phyloP scores from a whole-genome alignment of 2,113 vertebrate species.

The Benitochromis conjunctus region DNA sequence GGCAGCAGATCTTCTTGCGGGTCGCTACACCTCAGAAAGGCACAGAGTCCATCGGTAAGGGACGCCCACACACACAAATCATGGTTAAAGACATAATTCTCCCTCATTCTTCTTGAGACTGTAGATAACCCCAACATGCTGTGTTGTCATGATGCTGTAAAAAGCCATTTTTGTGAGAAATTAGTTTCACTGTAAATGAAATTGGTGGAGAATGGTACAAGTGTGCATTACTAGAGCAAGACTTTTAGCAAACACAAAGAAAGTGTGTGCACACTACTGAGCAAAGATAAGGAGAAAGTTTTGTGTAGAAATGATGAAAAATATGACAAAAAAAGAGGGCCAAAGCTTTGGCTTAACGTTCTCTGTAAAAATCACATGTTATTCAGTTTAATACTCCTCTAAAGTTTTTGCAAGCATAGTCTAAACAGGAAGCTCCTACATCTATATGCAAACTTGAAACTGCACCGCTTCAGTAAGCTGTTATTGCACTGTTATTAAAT shows the following conservation, averaged over 20 bases:
- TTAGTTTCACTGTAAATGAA: background rate
- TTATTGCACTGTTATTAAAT: background rate
- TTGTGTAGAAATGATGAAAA: background rate
- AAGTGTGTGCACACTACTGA: background rate
- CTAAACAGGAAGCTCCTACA: background rate
- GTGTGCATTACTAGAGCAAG: background rate
- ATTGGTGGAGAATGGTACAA: background rate
- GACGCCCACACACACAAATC: background rate
- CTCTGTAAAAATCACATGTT: background rate
- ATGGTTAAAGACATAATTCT: background rate
- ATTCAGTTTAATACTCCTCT: background rate
- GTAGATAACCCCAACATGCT: background rate
- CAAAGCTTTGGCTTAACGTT: background rate
- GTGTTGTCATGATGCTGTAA: background rate
- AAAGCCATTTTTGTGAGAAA: background rate
- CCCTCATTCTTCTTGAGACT: background rate
- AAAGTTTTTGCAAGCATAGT: background rate
- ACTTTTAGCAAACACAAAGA: background rate
- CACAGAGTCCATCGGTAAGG: conserved; percentile 78
- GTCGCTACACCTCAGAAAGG: conserved; percentile 96
- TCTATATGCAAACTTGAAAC: background rate
- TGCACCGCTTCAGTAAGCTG: background rate
- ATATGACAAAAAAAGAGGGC: background rate
- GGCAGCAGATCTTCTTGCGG: conserved; percentile 96
- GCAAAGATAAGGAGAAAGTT: background rate